Evolutionary conservation across 23 tunicate species (phyloP), one percentile per base, ranked within the genome.

Genomic region (Botrylloides violaceus): DNA sequence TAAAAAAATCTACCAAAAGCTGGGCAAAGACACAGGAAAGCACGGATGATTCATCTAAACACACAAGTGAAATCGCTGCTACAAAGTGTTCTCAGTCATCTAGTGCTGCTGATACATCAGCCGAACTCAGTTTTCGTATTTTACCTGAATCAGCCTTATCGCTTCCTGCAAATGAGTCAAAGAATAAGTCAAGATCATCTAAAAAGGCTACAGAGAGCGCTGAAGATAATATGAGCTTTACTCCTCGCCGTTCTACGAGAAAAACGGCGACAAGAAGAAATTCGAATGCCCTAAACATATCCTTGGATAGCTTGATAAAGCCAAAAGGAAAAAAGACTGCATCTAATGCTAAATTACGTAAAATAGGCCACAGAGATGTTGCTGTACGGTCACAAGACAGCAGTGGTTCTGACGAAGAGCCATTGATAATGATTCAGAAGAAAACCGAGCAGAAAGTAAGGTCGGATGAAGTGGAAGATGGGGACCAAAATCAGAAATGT

Each of bases 91-190:
- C 53, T 9, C 12, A 43, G 15, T 7, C 9, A 7, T 7, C 53
- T 43, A 43, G 12, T 43, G 15, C 9, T 43, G 15, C 9, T 7
- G 12, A 43, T 15, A 15, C 53, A 43, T 43, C 53, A 9, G 53
- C 53, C 12, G 53, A 43, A 43, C 53, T 43, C 53, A 43, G 53
- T 43, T 63, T 63, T 31, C 34, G 70, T 3, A 3, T 63, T 19
- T 31, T 63, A 9, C 70, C 70, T 19, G 70, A 63, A 4, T 63
- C 70, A 3, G 70, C 70, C 3, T 9, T 63, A 7, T 15, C 9
- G 9, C 53, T 43, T 9, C 53, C 53, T 43, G 15, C 53, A 15
- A 43, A 43, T 43, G 9, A 9, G 15, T 43, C 53, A 43, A 43
- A 43, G 53, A n/a, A n/a, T n/a, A n/a, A n/a, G n/a, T 43, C 53